Evolutionary conservation across 92 coral and sea anemone genomes (phyloP).

Genomic region (Desmophyllum pertusum): DNA sequence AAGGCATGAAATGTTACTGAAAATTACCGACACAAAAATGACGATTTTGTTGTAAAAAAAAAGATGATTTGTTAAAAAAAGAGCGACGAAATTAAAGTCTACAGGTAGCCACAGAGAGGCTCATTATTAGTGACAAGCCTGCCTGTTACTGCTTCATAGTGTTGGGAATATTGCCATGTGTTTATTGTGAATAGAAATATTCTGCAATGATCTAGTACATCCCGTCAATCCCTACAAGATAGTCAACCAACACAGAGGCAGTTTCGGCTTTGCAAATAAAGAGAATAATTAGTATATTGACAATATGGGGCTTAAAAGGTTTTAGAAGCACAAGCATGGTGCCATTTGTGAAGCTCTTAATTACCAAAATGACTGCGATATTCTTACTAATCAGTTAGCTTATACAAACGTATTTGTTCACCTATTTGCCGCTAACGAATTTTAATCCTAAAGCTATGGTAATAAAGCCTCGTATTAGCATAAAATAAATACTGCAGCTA

Average conservation of each 20-base stretch:
- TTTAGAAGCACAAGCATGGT: background rate
- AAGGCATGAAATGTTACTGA: too few species aligned
- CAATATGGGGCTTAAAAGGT: background rate
- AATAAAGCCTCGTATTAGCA: background rate
- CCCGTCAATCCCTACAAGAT: background rate
- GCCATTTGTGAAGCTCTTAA: background rate
- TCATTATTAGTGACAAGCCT: too few species aligned
- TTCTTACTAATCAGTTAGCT: background rate
- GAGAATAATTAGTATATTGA: background rate
- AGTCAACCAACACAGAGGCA: background rate
- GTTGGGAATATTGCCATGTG: background rate
- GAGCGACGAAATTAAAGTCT: too few species aligned
- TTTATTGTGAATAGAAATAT: too few species aligned
- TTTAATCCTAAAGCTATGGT: background rate
- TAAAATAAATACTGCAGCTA: background rate
- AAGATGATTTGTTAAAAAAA: too few species aligned
- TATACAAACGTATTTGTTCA: background rate
- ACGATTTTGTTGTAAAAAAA: too few species aligned
- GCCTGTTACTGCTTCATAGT: background rate
- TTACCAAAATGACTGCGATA: background rate
- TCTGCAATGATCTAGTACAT: background rate
- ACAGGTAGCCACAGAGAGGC: too few species aligned
- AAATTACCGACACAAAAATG: too few species aligned
- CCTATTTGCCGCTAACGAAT: background rate
- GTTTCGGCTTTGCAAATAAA: background rate